Evolutionary conservation across 2,888 invertebrate genomes (phyloP).

Genomic region (Hydrotaea cyrtoneurina): DNA sequence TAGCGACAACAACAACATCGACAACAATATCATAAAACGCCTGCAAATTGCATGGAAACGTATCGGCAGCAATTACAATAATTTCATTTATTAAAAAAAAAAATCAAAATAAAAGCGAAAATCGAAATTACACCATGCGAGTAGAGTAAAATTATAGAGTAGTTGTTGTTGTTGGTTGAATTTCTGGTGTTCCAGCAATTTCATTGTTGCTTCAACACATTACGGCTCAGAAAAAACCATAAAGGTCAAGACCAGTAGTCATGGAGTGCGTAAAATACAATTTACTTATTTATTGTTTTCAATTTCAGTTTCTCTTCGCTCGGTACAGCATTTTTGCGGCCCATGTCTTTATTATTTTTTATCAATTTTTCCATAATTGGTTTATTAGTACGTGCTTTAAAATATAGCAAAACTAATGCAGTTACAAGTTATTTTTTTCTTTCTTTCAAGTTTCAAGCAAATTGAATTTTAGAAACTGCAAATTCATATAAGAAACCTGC

Average conservation of each 20-base stretch:
- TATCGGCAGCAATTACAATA: conserved; percentile 8
- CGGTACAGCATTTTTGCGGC: not conserved
- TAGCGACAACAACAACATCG: not conserved
- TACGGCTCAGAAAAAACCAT: conserved; percentile 2
- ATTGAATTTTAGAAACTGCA: not conserved
- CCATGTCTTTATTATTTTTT: not conserved
- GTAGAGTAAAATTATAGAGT: not conserved
- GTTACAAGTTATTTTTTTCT: not conserved
- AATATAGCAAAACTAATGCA: not conserved
- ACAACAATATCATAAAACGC: conserved; percentile 5
- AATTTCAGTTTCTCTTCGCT: not conserved
- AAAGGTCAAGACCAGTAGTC: conserved; percentile 65
- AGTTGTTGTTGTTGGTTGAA: not conserved
- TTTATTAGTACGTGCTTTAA: not conserved
- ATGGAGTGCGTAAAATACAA: conserved; percentile 59
- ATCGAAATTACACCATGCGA: not conserved
- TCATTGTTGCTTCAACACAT: not conserved
- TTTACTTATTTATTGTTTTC: conserved; percentile 42
- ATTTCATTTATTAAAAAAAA: not conserved
- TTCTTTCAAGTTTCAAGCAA: not conserved
- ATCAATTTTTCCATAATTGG: not conserved
- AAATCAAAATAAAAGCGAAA: conserved; percentile 1
- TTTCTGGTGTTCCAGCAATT: conserved; percentile 1
- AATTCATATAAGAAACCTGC: not conserved
- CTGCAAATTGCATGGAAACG: conserved; percentile 8